Conservation (phyloP, 1,140 invertebrate genomes). For the Bradysia coprophila region DNA sequence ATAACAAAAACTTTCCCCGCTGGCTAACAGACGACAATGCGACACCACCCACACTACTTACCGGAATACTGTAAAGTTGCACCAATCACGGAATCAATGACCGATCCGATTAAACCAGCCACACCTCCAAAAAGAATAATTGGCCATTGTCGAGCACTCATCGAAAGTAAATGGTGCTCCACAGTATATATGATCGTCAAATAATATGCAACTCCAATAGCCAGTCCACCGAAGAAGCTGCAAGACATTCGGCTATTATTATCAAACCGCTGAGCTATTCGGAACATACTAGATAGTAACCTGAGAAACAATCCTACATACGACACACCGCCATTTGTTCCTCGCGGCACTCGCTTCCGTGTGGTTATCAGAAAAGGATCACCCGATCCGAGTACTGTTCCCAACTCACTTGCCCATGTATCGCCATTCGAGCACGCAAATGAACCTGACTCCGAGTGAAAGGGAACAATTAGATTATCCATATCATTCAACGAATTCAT, state of each 20-base stretch:
- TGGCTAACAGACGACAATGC: too few species aligned
- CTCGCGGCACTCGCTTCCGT: constrained; percentile 54
- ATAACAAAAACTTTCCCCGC: too few species aligned
- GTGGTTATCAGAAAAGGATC: constrained; percentile 63
- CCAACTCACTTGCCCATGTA: constrained; percentile 82
- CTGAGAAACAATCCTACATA: constrained; percentile 40
- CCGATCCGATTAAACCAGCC: constrained; percentile 59
- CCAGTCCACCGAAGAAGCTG: constrained; percentile 53
- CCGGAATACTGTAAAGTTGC: constrained; percentile 75
- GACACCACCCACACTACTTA: too few species aligned
- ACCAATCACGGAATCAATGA: constrained; percentile 69
- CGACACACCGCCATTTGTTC: constrained; percentile 71
- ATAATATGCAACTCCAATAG: constrained; percentile 58
- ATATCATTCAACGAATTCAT: background rate
- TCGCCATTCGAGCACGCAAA: constrained; percentile 75
- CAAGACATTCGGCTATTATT: background rate
- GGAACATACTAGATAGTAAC: background rate
- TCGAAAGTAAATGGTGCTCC: constrained; percentile 32
- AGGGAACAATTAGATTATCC: constrained; percentile 8
- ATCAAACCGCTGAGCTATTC: background rate
- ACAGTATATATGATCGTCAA: constrained; percentile 41
- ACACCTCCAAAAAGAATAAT: constrained; percentile 48
- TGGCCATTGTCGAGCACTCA: constrained; percentile 63
- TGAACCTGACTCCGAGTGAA: too few species aligned
- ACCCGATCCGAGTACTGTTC: constrained; percentile 45